These are phyloP conservation scores for Oceanodroma leucorhoa DNA, from an alignment of 2,797 vertebrate species.

Conservation along the genomic window DNA sequence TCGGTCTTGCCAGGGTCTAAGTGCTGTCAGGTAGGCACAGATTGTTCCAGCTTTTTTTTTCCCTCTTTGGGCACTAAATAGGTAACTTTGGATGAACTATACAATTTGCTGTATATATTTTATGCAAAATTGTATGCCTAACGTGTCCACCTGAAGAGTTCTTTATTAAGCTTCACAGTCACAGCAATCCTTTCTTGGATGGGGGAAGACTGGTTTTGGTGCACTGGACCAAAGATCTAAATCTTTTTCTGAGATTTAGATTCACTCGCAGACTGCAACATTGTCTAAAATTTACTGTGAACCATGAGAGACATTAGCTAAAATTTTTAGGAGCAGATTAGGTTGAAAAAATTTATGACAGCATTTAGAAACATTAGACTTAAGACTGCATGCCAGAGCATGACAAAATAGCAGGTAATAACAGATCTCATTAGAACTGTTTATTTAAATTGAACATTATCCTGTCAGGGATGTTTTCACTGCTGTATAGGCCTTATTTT, in stretches of 20 bases:
- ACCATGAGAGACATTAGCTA: slow-evolving; percentile 44
- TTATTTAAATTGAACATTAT: slow-evolving; percentile 77
- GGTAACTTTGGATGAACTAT: not conserved
- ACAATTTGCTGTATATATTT: not conserved
- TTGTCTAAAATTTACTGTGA: slow-evolving; percentile 23
- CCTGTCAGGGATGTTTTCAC: slow-evolving; percentile 68
- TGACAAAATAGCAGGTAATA: slow-evolving; percentile 71
- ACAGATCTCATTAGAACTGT: slow-evolving; percentile 76
- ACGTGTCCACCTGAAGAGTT: not conserved
- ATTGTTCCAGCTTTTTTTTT: not conserved
- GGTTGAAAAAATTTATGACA: slow-evolving; percentile 72
- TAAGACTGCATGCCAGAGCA: slow-evolving; percentile 64
- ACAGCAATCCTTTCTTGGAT: not conserved
- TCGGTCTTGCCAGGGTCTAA: accelerated
- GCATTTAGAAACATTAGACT: slow-evolving; percentile 66
- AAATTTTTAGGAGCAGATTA: slow-evolving; percentile 70
- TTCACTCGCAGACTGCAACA: slow-evolving; percentile 5
- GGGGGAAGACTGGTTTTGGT: not conserved
- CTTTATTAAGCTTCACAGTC: not conserved
- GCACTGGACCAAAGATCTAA: not conserved
- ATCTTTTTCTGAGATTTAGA: not conserved
- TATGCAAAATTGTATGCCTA: not conserved
- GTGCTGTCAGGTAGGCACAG: not conserved
- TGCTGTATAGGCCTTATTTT: slow-evolving; percentile 41
- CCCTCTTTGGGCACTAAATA: not conserved